Base-by-base conservation (phyloP, 2,113 vertebrate genomes). In the Typhlomys cinereus region DNA sequence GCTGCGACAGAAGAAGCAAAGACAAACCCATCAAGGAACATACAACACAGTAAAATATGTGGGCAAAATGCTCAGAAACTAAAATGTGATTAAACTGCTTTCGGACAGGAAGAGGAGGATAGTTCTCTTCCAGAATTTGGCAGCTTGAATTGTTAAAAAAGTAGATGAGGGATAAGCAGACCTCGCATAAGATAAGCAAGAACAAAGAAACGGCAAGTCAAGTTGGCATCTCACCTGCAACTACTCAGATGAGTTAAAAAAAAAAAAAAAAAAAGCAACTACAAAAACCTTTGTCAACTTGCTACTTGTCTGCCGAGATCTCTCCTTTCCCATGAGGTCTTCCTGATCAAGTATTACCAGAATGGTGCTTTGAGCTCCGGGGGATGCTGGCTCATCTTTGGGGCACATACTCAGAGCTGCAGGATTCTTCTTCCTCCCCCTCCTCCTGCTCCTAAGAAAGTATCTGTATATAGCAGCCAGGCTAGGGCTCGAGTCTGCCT, bases 1-100 rank as follows among this genome's bases (percentile, higher is more conserved):
- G 84, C 25, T 85, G 34, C 41, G 14, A 85, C 36, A 73, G 73
- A 81, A 79, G 62, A 88, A 41, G 64, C 50, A 92, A 92, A 64
- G 61, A 59, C 92, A 76, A 84, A 44, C 8, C 10, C 29, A 25
- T 57, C 50, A 64, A 75, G 85, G 44, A 79, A 95, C 76, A 89
- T 34, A 52, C 0, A 83, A 14, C 29, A 48, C 25, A 86, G 34
- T 29, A 78, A 80, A 83, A 46, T 23, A 84, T 70, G 66, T 59
- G 84, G 36, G 46, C 20, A 87, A 94, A 90, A 80, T 74, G 18
- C 73, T 84, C 46, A 79, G 70, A 80, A 69, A 69, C 5, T 39
- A 36, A n/a, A 83, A 79, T 9, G 46, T 90, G 44, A 83, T 90
- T 76, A 62, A 92, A 62, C 14, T 20, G n/a, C 48, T 79, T 50